A percentile compares a stretch with the other conserved stretches of the same genome.
Conservation (phyloP, 1,140 invertebrate genomes). For the Pomacea maculata region DNA sequence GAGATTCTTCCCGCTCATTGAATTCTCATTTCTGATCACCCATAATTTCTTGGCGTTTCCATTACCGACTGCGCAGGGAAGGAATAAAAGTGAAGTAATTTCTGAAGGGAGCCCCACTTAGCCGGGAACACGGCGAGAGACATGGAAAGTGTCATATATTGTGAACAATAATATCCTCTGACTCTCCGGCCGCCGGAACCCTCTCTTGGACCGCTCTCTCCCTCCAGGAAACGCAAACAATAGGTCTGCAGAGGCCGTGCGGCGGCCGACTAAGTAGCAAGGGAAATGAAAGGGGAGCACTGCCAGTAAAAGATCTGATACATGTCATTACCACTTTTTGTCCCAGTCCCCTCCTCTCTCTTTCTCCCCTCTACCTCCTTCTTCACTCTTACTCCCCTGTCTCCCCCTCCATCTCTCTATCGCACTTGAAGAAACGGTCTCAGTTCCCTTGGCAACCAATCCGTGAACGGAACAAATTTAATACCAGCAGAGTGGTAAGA, state of each 20-base stretch:
- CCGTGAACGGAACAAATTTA: conserved; percentile 50
- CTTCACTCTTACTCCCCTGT: too few species aligned
- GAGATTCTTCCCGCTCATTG: too few species aligned
- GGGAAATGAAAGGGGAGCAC: conserved; percentile 49
- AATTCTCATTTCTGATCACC: too few species aligned
- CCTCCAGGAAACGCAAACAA: conserved; percentile 47
- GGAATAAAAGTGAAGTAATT: too few species aligned
- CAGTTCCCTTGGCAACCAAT: conserved; percentile 40
- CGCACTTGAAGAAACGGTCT: conserved; percentile 29
- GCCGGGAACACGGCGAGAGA: conserved; percentile 1
- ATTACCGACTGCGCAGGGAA: too few species aligned
- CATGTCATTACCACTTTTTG: conserved; percentile 51
- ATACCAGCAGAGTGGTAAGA: conserved; percentile 36
- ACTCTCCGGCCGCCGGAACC: conserved; percentile 40
- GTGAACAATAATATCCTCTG: conserved; percentile 43
- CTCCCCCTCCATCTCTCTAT: too few species aligned
- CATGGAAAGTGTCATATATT: conserved; percentile 33
- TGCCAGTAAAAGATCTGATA: conserved; percentile 49
- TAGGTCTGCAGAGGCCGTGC: conserved; percentile 30
- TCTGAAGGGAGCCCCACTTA: too few species aligned
- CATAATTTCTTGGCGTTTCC: too few species aligned
- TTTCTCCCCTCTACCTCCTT: not conserved
- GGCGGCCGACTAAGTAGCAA: conserved; percentile 42
- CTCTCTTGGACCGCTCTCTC: conserved; percentile 34
- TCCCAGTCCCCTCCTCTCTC: conserved; percentile 18